Percentiles rank a stretch among this genome's conserved stretches.
These are phyloP conservation scores for Brachionus koreanus DNA, from an alignment of 1,140 invertebrate species.

Conservation along the genomic window DNA sequence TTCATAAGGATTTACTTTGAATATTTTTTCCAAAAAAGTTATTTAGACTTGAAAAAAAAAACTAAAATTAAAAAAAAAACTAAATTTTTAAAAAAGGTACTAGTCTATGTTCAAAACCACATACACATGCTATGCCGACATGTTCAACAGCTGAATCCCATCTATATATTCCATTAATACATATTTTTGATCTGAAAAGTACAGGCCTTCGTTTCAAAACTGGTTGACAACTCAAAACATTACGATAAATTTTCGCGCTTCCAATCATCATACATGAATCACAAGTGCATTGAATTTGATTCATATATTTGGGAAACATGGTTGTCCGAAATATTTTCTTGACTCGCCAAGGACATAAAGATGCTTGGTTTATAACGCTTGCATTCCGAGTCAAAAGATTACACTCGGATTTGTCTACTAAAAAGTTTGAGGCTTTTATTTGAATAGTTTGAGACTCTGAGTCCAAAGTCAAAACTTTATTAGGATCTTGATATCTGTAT, in stretches of 20 bases:
- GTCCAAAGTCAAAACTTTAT: not conserved
- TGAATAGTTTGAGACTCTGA: not conserved
- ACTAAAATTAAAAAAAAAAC: not conserved
- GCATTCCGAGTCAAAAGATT: not conserved
- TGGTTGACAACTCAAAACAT: not conserved
- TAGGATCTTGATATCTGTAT: not conserved
- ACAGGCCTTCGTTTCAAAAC: not conserved
- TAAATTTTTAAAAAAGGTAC: conserved; percentile 21
- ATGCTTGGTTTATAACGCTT: not conserved
- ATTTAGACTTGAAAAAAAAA: not conserved
- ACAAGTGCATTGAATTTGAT: conserved; percentile 8
- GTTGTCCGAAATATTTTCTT: not conserved
- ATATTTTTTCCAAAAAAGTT: not conserved
- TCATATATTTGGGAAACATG: not conserved
- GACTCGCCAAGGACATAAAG: not conserved
- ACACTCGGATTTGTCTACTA: not conserved
- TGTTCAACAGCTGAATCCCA: conserved; percentile 16
- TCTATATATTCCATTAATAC: not conserved
- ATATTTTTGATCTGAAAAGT: not conserved
- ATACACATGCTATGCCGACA: conserved; percentile 5
- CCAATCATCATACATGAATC: not conserved
- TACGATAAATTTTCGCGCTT: not conserved
- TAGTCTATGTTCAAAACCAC: not conserved
- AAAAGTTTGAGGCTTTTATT: not conserved
- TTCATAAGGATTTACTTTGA: not conserved